Conservation (phyloP, 2,113 vertebrate genomes). For the Pogonocichla stellata region DNA sequence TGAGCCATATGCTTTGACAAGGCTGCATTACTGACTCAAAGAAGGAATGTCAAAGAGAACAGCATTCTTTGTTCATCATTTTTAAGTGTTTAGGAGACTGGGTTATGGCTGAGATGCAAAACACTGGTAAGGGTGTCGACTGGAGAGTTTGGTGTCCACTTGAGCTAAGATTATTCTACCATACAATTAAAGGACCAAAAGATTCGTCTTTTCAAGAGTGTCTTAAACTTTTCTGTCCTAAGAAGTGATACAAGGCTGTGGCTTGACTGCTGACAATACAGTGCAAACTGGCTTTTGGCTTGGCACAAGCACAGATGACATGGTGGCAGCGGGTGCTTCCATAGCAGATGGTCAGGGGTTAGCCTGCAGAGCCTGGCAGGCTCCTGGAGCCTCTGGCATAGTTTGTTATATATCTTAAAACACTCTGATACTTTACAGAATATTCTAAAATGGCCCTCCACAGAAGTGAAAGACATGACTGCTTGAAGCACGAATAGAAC, state of each 20-base stretch:
- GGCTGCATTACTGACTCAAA: background rate
- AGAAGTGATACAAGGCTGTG: background rate
- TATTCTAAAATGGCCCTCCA: background rate
- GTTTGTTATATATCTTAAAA: background rate
- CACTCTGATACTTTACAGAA: background rate
- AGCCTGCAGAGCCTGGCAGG: constrained; percentile 43
- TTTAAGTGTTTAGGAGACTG: background rate
- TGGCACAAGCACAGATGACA: background rate
- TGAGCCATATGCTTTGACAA: background rate
- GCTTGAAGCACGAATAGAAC: constrained; percentile 7
- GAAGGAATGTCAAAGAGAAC: background rate
- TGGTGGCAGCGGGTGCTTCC: background rate
- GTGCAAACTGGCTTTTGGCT: background rate
- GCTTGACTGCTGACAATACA: background rate
- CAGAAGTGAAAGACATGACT: background rate
- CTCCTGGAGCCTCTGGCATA: background rate
- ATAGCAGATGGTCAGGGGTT: constrained; percentile 45
- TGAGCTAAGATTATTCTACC: background rate
- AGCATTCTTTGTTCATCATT: background rate
- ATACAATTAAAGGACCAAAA: background rate
- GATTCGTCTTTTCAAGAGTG: background rate
- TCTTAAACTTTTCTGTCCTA: background rate
- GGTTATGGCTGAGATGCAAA: background rate
- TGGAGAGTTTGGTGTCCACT: background rate
- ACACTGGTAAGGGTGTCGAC: background rate